phyloP scores from a whole-genome alignment of 1,140 invertebrate genomes.

The Batillaria attramentaria region DNA sequence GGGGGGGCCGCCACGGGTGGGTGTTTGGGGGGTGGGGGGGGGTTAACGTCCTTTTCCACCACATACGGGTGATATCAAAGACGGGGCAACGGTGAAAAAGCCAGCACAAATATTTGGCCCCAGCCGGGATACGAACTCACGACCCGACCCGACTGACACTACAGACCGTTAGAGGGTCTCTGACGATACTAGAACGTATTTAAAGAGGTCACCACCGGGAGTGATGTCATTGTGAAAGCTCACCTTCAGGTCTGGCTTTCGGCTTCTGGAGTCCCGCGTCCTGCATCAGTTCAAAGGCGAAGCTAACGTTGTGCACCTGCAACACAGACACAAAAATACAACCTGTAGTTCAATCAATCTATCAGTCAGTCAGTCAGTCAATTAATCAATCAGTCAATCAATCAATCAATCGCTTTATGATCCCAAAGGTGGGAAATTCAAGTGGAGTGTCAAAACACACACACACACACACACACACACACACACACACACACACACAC shows the following conservation, averaged over 20 bases:
- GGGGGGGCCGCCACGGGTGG: too few relatives aligned
- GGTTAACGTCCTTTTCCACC: too few relatives aligned
- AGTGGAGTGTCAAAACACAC: neutral
- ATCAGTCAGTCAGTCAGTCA: neutral
- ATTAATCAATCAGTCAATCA: neutral
- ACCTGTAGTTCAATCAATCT: neutral
- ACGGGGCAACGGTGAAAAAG: too few relatives aligned
- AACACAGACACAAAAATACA: conserved; percentile 42
- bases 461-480: neutral
- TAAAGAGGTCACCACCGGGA: too few relatives aligned
- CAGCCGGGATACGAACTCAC: too few relatives aligned
- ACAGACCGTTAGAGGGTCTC: too few relatives aligned
- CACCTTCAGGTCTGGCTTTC: conserved; percentile 96
- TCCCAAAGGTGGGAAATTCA: neutral
- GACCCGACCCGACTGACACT: too few relatives aligned
- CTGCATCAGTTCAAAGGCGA: conserved; percentile 98
- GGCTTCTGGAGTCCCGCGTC: conserved; percentile 96
- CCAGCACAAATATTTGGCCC: too few relatives aligned
- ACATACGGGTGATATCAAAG: too few relatives aligned
- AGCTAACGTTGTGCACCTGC: conserved; percentile 96
- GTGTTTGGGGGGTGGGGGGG: too few relatives aligned
- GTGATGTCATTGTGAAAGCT: too few relatives aligned
- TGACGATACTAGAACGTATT: too few relatives aligned
- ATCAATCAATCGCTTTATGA: neutral
- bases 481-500: neutral